These are phyloP conservation scores for Adoxophyes honmai DNA, from an alignment of 1,140 invertebrate genomes.

Conservation along the genomic window DNA sequence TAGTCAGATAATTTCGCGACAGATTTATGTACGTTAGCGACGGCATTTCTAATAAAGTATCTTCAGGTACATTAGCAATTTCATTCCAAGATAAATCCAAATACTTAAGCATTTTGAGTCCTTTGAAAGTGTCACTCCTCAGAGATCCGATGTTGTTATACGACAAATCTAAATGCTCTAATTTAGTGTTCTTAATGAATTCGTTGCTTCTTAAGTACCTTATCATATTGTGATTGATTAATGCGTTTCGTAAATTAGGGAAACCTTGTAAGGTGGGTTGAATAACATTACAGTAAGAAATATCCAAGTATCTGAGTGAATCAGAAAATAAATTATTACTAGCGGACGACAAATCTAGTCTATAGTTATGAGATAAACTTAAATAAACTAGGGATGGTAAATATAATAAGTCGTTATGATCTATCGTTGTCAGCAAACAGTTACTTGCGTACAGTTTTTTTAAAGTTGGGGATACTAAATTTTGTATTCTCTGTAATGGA, in stretches of 20 bases:
- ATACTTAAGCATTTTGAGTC: slow-evolving; percentile 75
- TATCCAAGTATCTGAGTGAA: slow-evolving; percentile 79
- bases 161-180: slow-evolving; percentile 82
- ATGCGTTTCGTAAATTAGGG: slow-evolving; percentile 76
- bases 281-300: slow-evolving; percentile 82
- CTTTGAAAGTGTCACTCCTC: slow-evolving; percentile 76
- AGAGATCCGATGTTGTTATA: slow-evolving; percentile 79
- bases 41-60: slow-evolving; percentile 76
- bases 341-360: slow-evolving; percentile 62
- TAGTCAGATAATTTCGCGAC: slow-evolving; percentile 81
- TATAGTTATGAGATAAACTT: slow-evolving; percentile 76
- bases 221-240: slow-evolving; percentile 80
- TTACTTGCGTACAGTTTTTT: slow-evolving; percentile 77
- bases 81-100: slow-evolving; percentile 83
- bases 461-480: slow-evolving; percentile 74
- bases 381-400: slow-evolving; percentile 72
- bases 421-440: slow-evolving; percentile 72
- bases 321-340: slow-evolving; percentile 66
- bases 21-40: slow-evolving; percentile 78
- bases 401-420: slow-evolving; percentile 67
- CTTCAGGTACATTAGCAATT: slow-evolving; percentile 76
- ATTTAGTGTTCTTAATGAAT: slow-evolving; percentile 79
- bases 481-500: slow-evolving; percentile 66
- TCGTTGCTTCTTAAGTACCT: slow-evolving; percentile 74
- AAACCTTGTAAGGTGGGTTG: slow-evolving; percentile 79